phyloP scores from a whole-genome alignment of 2,113 vertebrate species.

The Anthoscopus minutus region DNA sequence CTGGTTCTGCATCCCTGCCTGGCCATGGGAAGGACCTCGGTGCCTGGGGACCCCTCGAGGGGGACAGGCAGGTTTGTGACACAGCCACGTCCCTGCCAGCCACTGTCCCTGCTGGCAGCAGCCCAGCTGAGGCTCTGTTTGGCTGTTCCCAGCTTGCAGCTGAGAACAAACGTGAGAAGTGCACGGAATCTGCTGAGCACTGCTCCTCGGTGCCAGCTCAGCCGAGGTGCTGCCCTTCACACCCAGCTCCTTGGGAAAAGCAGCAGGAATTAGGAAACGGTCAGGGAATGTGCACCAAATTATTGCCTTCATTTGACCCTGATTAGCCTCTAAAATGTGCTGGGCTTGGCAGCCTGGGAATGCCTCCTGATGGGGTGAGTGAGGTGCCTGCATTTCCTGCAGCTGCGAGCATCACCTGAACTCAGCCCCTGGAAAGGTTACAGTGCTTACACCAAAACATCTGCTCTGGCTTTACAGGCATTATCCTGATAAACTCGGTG shows the following conservation, averaged over 20 bases:
- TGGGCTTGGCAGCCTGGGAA: background rate
- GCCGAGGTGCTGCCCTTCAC: background rate
- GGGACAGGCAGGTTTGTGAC: background rate
- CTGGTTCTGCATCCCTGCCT: background rate
- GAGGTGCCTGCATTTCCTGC: background rate
- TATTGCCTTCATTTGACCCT: background rate
- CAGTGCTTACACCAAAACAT: background rate
- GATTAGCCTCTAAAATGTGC: background rate
- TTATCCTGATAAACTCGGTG: background rate
- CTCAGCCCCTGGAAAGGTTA: background rate
- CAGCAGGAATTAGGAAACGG: background rate
- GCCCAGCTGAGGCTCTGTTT: background rate
- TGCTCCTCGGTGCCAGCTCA: background rate
- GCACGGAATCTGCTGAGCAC: background rate
- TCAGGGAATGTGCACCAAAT: background rate
- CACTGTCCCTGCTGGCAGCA: too few species aligned
- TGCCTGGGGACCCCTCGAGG: too few species aligned
- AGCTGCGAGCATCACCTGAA: background rate
- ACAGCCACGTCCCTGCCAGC: accelerated
- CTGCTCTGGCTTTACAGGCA: background rate
- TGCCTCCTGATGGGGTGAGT: background rate
- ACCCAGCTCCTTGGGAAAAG: background rate
- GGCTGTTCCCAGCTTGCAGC: background rate
- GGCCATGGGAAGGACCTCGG: accelerated
- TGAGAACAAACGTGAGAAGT: accelerated